A percentile compares a stretch with the other conserved stretches of the same genome.
Conservation (phyloP, 2,113 vertebrate genomes). For the Callocephalon fimbriatum region DNA sequence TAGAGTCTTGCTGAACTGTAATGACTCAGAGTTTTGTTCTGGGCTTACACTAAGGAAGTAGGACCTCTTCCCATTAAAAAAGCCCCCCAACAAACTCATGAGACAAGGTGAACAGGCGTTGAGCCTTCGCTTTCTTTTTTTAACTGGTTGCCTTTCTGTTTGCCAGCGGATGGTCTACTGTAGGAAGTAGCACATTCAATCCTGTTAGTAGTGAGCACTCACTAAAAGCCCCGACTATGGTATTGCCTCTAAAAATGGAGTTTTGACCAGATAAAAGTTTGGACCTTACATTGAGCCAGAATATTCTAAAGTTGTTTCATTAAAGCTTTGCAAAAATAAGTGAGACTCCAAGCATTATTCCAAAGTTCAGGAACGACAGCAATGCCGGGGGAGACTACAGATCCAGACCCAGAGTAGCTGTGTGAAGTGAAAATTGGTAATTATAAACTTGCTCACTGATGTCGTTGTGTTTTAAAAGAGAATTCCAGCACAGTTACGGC, state of each 20-base stretch:
- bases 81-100: accelerated
- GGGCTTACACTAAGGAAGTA: not conserved
- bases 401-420: not conserved
- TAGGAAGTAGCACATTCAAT: not conserved
- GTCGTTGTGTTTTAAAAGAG: not conserved
- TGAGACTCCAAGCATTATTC: not conserved
- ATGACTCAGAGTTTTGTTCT: not conserved
- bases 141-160: not conserved
- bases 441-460: not conserved
- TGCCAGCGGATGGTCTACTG: not conserved
- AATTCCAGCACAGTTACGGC: not conserved
- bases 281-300: not conserved
- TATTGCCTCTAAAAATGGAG: not conserved
- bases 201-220: not conserved
- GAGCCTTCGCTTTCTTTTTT: not conserved
- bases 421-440: slow-evolving; percentile 4
- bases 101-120: not conserved
- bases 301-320: not conserved
- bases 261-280: not conserved
- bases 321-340: not conserved
- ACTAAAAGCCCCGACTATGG: not conserved
- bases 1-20: too few relatives aligned
- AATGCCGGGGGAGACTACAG: not conserved
- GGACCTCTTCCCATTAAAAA: not conserved
- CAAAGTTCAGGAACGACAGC: not conserved